Base-by-base conservation (phyloP, 1,140 invertebrate species). In the Brachionus rubens region DNA sequence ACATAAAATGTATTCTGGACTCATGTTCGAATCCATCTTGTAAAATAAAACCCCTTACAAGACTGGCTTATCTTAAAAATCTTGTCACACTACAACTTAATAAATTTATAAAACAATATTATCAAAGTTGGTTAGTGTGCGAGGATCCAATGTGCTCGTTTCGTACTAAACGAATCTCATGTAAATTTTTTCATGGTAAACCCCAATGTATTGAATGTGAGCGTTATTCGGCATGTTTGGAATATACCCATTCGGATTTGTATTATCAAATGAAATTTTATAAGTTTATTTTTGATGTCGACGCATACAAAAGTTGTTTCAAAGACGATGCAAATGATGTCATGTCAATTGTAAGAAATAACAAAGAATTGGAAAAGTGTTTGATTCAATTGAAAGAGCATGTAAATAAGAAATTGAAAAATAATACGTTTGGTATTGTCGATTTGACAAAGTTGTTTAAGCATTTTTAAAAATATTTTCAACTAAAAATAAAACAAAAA, bases 261-360 rank as follows among this genome's bases (percentile, higher is more conserved):
- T 72, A 50, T 50, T 72, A 72, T 72, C 68, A 72, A 30, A 72
- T 72, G 68, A 72, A 72, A 54, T 72, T 72, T 30, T 72, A 50
- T 14, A 72, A 72, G 33, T 72, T 72, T 54, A 72, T 72, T 6
- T 72, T 72, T 30, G 68, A 72, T 24, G 10, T 30, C 28, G 68
- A 72, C n/a, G 50, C 50, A 10, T 72, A 72, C 16, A 72, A 72
- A 50, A 50, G 19, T 48, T 72, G 50, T 48, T 72, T 50, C 24
- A 72, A 72, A 50, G 68, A 72, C 4, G 68, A 72, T 26, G 7
- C 16, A 5, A 16, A 12, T 3, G 59, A 65, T 65, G 40, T 65
- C 7, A 65, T 36, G 7, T 12, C 41, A 43, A 9, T 65, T 16
- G 24, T 54, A 6, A 72, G 50, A 41, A 72, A 54, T 54, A 72